Evolutionary conservation across 2,113 vertebrate genomes (phyloP).

Genomic region (Trogon surrucura): DNA sequence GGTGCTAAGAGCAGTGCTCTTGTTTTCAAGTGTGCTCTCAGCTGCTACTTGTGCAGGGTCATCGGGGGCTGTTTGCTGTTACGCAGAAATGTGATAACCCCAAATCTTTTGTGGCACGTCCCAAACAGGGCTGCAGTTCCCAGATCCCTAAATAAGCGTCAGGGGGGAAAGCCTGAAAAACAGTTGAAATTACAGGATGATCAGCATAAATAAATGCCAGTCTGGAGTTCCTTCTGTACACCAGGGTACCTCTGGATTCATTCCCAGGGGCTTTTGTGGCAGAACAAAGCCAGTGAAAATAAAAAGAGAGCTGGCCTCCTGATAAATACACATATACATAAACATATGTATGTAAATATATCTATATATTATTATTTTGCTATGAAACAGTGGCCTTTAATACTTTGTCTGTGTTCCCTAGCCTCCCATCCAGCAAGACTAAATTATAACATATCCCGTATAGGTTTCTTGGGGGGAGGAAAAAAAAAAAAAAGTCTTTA

Average conservation of each 20-base stretch:
- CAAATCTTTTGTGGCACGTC: background rate
- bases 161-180: background rate
- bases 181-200: background rate
- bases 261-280: background rate
- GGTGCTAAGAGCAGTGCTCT: background rate
- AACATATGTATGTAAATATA: background rate
- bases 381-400: background rate
- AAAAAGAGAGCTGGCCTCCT: background rate
- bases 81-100: background rate
- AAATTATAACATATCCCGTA: background rate
- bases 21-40: background rate
- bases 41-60: background rate
- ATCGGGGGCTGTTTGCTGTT: background rate
- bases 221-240: background rate
- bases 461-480: background rate
- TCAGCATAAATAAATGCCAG: background rate
- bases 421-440: background rate
- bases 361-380: background rate
- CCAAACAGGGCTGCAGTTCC: background rate
- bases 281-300: background rate
- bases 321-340: background rate
- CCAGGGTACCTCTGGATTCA: background rate
- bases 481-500: background rate
- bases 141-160: background rate
- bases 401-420: background rate